Evolutionary conservation across 2,113 vertebrate genomes (phyloP).

Genomic region (Mystacornis crossleyi): DNA sequence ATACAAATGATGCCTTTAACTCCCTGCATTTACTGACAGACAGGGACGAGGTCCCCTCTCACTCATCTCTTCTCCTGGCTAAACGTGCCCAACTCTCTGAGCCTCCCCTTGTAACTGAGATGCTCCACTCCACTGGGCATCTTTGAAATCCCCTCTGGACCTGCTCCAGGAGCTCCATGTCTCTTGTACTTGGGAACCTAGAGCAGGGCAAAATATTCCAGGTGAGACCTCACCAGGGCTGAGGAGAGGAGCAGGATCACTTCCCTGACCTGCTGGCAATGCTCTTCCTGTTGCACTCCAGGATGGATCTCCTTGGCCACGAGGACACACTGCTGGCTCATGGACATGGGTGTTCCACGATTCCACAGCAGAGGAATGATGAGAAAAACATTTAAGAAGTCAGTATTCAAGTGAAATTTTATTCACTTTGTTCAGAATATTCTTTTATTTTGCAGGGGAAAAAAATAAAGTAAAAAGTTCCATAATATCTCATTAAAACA

Average conservation of each 20-base stretch:
- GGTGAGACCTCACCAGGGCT: not conserved
- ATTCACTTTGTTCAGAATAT: not conserved
- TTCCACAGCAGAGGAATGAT: not conserved
- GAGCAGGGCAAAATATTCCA: too few species aligned
- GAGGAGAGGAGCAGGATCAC: not conserved
- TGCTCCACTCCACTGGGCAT: not conserved
- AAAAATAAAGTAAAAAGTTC: not conserved
- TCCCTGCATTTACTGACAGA: not conserved
- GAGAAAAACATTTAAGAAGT: not conserved
- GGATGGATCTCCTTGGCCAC: not conserved
- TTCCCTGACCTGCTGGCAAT: not conserved
- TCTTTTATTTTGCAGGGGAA: not conserved
- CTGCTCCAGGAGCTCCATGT: not conserved
- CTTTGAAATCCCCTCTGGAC: not conserved
- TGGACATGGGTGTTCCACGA: not conserved
- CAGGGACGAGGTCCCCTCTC: not conserved
- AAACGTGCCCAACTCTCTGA: not conserved
- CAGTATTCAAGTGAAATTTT: not conserved
- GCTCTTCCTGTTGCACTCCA: not conserved
- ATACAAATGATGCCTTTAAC: not conserved
- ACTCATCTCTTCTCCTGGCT: too few species aligned
- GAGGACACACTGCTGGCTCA: not conserved
- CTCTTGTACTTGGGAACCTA: not conserved
- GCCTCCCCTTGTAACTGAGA: not conserved
- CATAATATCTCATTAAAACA: not conserved